Conservation (phyloP, 2,888 invertebrate species). For the Eupelmus urozonus region DNA sequence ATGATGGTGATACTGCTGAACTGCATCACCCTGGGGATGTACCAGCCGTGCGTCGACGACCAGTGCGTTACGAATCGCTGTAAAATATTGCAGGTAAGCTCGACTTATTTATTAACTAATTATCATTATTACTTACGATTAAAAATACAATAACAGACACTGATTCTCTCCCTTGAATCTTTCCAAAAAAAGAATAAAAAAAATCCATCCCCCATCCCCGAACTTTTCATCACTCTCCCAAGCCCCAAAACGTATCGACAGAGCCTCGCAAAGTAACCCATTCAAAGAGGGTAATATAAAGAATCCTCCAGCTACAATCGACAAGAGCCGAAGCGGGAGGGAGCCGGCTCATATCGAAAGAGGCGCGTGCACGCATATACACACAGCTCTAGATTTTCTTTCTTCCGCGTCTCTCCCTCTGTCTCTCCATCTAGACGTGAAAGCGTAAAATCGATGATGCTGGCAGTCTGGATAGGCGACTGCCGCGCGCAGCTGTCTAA, state of each 20-base stretch:
- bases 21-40: conserved; percentile 99
- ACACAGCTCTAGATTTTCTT: background rate
- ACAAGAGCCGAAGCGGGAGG: background rate
- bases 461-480: background rate
- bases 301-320: conserved; percentile 4
- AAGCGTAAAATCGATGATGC: background rate
- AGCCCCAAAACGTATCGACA: background rate
- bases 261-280: background rate
- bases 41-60: conserved; percentile 98
- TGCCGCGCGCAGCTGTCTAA: background rate
- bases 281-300: background rate
- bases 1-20: conserved; percentile 99
- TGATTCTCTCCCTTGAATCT: too few relatives aligned
- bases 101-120: too few relatives aligned
- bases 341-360: too few relatives aligned
- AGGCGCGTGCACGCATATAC: background rate
- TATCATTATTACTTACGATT: background rate
- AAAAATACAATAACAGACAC: too few relatives aligned
- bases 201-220: too few relatives aligned
- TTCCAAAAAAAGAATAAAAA: too few relatives aligned
- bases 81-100: conserved; percentile 91
- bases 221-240: too few relatives aligned
- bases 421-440: background rate
- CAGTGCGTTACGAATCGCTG: conserved; percentile 92
- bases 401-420: background rate